Evolutionary conservation across 1,140 invertebrate species (phyloP).

Genomic region (Xylocopa sonorina): DNA sequence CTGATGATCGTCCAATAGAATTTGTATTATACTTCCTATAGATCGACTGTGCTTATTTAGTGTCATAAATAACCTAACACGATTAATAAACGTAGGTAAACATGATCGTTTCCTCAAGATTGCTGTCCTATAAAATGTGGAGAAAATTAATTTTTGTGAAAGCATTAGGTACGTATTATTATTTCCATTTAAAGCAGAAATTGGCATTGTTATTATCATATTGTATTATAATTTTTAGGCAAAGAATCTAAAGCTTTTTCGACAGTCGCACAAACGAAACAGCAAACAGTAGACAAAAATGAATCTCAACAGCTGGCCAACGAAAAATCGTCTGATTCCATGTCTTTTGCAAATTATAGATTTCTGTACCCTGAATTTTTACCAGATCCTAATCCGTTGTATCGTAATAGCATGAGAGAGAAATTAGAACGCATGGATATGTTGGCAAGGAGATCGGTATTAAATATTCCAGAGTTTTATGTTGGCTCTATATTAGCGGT

Average conservation of each 20-base stretch:
- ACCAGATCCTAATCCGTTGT: conserved; percentile 90
- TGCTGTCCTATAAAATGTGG: neutral
- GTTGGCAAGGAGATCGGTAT: conserved; percentile 90
- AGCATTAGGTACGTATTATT: conserved; percentile 10
- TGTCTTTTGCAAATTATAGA: conserved; percentile 74
- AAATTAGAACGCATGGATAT: conserved; percentile 96
- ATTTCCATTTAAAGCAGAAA: neutral
- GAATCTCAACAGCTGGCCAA: neutral
- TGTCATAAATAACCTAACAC: neutral
- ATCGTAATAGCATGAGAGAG: conserved; percentile 91
- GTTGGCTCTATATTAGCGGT: conserved; percentile 97
- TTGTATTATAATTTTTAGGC: conserved; percentile 1
- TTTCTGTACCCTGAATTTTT: conserved; percentile 97
- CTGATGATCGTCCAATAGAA: too few species aligned
- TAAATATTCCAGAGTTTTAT: conserved; percentile 98
- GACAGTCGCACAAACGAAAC: neutral
- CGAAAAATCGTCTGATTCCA: neutral
- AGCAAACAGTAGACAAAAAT: neutral
- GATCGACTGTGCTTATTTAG: too few species aligned
- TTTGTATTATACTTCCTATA: too few species aligned
- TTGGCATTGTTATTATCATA: neutral
- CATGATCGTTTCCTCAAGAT: conserved; percentile 2
- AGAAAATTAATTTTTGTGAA: neutral
- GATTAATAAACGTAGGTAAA: neutral
- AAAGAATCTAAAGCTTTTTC: conserved; percentile 15